Evolutionary conservation across 2,888 invertebrate genomes (phyloP), one percentile per base, ranked within the genome.

Genomic region (Tachina fera): DNA sequence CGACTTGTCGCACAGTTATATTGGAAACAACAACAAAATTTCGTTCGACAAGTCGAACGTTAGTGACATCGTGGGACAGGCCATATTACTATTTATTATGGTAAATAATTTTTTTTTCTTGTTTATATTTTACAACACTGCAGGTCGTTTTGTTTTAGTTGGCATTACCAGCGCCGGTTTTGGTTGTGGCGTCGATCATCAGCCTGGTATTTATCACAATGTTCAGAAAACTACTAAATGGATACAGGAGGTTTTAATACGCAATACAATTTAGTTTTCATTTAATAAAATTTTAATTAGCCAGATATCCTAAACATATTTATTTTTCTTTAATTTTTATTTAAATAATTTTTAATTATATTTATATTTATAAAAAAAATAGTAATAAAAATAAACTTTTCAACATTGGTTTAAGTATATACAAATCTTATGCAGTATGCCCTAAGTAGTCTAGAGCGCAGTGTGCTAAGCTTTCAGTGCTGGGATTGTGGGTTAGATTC

Each of bases 121-220:
- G 0, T 31, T 16, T 11, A 11, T 43, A 19, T 41, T 53, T 1
- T 47, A 22, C 47, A 49, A 10, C 10, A 6, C n/a, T 60, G 1
- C 60, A 84, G 86, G 91, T 5, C 93, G 96, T 4, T 97, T 96
- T 94, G 96, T 96, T 79, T 93, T 97, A 13, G 96, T 95, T 8
- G 97, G 97, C 14, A 97, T 97, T 87, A 97, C 96, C 0, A 97
- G 97, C 41, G 97, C 97, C 0, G 97, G 97, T 9, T 97, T 97
- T 91, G 97, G 97, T 65, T 97, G 97, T 90, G 97, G 97, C 0
- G 96, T 97, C 14, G 96, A 96, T 90, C 96, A 96, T 89, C 97
- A 97, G 92, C 97, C 97, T 0, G 97, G 97, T 45, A 97, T 97
- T 89, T 97, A 97, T 92, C 97, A 97, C 92, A 96, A 96, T 90